Percentiles rank a stretch among this genome's conserved stretches.
phyloP scores from a whole-genome alignment of 2,888 invertebrate genomes.

The Stegana nigrithorax region DNA sequence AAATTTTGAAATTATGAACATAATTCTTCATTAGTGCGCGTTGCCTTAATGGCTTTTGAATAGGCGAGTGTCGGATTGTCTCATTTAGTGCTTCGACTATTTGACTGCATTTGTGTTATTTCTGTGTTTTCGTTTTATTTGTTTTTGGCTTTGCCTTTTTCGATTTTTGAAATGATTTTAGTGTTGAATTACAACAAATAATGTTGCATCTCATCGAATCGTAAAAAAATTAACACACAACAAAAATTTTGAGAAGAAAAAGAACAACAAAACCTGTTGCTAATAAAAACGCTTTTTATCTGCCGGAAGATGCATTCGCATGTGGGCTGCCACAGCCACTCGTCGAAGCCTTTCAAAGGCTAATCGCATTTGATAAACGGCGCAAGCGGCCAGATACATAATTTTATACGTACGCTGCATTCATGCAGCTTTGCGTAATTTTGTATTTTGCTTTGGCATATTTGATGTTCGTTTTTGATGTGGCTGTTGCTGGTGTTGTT shows the following conservation, averaged over 20 bases:
- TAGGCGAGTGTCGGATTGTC: not conserved
- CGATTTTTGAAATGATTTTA: not conserved
- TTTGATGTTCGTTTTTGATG: no score
- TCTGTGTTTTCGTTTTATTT: not conserved
- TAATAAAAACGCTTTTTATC: slow-evolving; percentile 4
- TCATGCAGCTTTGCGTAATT: slow-evolving; percentile 29
- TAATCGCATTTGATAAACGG: slow-evolving; percentile 54
- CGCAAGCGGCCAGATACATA: slow-evolving; percentile 19
- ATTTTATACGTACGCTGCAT: no score
- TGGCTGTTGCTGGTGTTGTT: slow-evolving; percentile 14
- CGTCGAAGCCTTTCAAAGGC: not conserved
- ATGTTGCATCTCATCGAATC: not conserved
- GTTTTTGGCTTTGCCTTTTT: not conserved
- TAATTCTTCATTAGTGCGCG: slow-evolving; percentile 58
- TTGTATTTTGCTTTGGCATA: not conserved
- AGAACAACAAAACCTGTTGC: not conserved
- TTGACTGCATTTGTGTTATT: not conserved
- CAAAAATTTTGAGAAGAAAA: not conserved
- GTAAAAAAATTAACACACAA: not conserved
- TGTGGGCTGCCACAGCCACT: no score
- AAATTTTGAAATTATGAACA: slow-evolving; percentile 61
- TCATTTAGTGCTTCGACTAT: not conserved
- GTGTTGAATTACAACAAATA: not conserved
- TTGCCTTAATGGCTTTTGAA: slow-evolving; percentile 31
- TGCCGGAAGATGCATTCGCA: slow-evolving; percentile 1